A percentile compares a stretch with the other conserved stretches of the same genome.
Evolutionary conservation across 2,113 vertebrate genomes (phyloP).

Genomic region (Taxidea taxus): DNA sequence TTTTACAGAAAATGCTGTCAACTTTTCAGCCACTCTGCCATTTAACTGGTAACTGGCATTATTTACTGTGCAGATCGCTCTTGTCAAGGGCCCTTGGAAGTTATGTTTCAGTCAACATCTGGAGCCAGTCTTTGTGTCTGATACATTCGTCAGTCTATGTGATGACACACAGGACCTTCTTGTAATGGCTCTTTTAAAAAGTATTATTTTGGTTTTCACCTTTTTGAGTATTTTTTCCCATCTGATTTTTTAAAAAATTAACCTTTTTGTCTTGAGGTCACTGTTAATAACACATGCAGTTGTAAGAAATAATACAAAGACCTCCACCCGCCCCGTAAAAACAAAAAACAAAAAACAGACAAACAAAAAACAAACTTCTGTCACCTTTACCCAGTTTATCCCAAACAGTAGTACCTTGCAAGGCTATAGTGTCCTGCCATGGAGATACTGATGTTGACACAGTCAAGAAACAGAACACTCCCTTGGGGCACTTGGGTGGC

Average conservation of each 20-base stretch:
- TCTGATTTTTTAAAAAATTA: not conserved
- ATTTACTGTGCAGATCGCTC: not conserved
- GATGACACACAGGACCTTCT: not conserved
- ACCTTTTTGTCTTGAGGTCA: slow-evolving; percentile 16
- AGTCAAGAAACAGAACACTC: not conserved
- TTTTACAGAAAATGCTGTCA: not conserved
- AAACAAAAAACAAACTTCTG: not conserved
- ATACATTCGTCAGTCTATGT: not conserved
- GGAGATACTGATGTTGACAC: not conserved
- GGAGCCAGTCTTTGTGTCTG: not conserved
- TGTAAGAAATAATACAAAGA: not conserved
- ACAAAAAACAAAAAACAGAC: not conserved
- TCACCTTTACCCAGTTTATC: not conserved
- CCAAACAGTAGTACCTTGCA: not conserved
- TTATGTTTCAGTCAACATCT: slow-evolving; percentile 22
- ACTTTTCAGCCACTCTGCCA: not conserved
- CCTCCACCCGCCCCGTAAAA: not conserved
- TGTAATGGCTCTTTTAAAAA: not conserved
- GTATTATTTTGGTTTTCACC: slow-evolving; percentile 35
- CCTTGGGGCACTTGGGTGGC: too few relatives aligned
- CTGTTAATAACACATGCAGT: not conserved
- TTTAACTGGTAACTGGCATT: not conserved
- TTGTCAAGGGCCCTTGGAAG: not conserved
- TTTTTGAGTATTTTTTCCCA: not conserved
- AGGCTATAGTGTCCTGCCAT: not conserved